Evolutionary conservation across 2,797 vertebrate genomes (phyloP).

Genomic region (Mionectes olivaceus): DNA sequence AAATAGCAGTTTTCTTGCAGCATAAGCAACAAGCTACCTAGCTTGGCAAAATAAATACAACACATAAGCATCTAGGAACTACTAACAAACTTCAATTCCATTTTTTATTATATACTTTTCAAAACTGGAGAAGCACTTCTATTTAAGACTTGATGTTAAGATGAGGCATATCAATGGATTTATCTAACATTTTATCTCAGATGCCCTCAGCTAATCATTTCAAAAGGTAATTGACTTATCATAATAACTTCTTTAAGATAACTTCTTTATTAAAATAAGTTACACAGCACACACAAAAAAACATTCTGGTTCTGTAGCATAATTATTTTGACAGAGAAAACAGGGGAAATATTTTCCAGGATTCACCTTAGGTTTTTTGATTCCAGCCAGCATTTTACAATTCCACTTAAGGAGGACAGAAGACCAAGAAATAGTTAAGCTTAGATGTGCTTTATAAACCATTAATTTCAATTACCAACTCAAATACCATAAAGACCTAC

Average conservation of each 20-base stretch:
- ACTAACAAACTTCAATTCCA: not conserved
- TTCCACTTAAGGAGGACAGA: not conserved
- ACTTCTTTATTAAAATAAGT: not conserved
- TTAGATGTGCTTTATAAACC: conserved; percentile 31
- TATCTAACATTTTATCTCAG: not conserved
- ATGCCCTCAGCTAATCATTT: not conserved
- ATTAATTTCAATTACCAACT: conserved; percentile 31
- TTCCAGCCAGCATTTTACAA: not conserved
- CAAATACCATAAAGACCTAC: conserved; percentile 45
- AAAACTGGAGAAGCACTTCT: not conserved
- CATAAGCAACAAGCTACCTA: not conserved
- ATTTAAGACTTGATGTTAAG: not conserved
- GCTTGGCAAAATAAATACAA: not conserved
- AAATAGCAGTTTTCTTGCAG: not conserved
- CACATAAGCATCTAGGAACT: not conserved
- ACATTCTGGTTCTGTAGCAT: not conserved
- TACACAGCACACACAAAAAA: not conserved
- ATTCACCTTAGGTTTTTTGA: not conserved
- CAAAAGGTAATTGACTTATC: not conserved
- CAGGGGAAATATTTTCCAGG: not conserved
- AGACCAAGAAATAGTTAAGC: conserved; percentile 45
- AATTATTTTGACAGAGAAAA: not conserved
- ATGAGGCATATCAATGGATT: not conserved
- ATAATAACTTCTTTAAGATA: not conserved
- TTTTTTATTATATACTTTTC: not conserved